These are phyloP conservation scores for Hyppa rectilinea DNA, from an alignment of 2,888 invertebrate species.

Conservation along the genomic window DNA sequence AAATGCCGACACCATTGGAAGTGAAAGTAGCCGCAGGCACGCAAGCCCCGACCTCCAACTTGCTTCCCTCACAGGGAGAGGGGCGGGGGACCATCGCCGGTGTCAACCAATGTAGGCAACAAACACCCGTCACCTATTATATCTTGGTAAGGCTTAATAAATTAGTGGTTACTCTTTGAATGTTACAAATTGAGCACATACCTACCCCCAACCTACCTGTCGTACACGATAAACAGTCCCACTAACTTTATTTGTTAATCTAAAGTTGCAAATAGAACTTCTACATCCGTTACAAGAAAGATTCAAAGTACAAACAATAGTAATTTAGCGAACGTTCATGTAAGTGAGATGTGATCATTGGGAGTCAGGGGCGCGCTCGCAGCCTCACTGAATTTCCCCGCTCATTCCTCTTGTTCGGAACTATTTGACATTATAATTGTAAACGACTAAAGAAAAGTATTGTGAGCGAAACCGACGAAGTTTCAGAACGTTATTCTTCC, in stretches of 20 bases:
- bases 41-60: constrained; percentile 56
- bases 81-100: not conserved
- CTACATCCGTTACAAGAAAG: constrained; percentile 10
- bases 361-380: constrained; percentile 10
- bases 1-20: constrained; percentile 64
- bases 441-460: constrained; percentile 47
- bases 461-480: constrained; percentile 17
- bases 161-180: constrained; percentile 32
- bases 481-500: constrained; percentile 19
- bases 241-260: constrained; percentile 33
- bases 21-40: constrained; percentile 66
- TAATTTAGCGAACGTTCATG: constrained; percentile 41
- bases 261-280: constrained; percentile 28
- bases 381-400: constrained; percentile 26
- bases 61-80: not conserved
- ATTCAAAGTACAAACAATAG: constrained; percentile 45
- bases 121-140: constrained; percentile 27
- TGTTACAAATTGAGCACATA: constrained; percentile 10
- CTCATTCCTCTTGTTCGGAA: constrained; percentile 41
- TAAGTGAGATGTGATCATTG: constrained; percentile 43
- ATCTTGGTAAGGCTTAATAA: constrained; percentile 17
- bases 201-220: not conserved
- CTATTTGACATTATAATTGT: constrained; percentile 65
- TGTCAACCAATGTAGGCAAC: constrained; percentile 21
- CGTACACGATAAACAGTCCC: constrained; percentile 15